A percentile compares a stretch with the other conserved stretches of the same genome.
These are phyloP conservation scores for Callimorpha dominula DNA, from an alignment of 2,888 invertebrate genomes.

Conservation along the genomic window DNA sequence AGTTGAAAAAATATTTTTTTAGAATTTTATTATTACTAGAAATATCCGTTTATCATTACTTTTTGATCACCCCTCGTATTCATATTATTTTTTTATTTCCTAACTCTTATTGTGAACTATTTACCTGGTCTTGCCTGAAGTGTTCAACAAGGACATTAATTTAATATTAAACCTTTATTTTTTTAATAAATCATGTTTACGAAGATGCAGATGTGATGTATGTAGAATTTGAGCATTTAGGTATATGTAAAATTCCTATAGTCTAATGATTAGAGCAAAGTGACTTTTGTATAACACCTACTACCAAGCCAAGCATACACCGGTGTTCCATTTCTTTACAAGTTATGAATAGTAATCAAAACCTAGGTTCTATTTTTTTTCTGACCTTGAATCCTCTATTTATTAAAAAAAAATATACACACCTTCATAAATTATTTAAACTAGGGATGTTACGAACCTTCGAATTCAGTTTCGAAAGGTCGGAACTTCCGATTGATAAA, in stretches of 20 bases:
- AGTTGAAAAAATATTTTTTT: too few species aligned
- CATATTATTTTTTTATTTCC: background rate
- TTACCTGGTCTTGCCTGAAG: slow-evolving; percentile 11
- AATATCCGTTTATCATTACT: too few species aligned
- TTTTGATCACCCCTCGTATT: too few species aligned
- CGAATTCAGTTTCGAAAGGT: too few species aligned
- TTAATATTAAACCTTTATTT: background rate
- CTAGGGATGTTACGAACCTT: too few species aligned
- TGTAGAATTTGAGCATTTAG: background rate
- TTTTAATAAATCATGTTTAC: background rate
- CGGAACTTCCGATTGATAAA: too few species aligned
- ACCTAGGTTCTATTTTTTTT: background rate
- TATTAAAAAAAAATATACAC: background rate
- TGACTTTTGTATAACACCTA: background rate
- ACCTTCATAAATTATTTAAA: background rate
- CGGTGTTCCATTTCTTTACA: background rate
- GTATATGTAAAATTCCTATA: background rate
- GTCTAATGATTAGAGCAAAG: background rate
- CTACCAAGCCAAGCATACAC: background rate
- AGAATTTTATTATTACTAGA: too few species aligned
- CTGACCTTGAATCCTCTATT: background rate
- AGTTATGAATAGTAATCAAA: background rate
- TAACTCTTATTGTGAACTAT: background rate
- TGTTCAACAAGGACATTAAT: background rate
- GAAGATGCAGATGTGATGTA: background rate